phyloP scores from a whole-genome alignment of 2,113 vertebrate genomes.

The Eulemur rufifrons region DNA sequence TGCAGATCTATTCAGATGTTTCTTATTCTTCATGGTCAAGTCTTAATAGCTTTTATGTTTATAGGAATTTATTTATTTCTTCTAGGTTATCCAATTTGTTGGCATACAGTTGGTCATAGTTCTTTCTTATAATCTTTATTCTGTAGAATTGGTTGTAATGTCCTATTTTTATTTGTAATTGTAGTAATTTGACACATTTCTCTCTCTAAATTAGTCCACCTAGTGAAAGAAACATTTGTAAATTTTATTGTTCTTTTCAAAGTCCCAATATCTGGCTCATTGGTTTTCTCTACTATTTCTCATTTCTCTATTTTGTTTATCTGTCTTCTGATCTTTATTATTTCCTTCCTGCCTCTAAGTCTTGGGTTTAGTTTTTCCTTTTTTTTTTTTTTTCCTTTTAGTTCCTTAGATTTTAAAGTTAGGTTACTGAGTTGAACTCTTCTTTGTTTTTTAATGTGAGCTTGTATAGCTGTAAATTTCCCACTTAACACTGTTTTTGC shows the following conservation, averaged over 20 bases:
- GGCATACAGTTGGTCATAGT: neutral
- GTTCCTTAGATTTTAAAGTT: too few relatives aligned
- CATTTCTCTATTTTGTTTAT: neutral
- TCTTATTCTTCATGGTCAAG: neutral
- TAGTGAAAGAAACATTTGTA: too few relatives aligned
- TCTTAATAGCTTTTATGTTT: neutral
- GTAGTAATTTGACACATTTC: neutral
- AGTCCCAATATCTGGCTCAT: too few relatives aligned
- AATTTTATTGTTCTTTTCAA: too few relatives aligned
- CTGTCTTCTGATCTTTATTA: neutral
- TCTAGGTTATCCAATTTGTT: neutral
- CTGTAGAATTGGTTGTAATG: neutral
- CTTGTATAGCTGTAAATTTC: too few relatives aligned
- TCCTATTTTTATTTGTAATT: neutral
- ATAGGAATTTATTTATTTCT: neutral
- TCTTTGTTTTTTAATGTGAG: too few relatives aligned
- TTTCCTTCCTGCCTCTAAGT: neutral
- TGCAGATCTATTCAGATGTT: neutral
- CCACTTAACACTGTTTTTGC: too few relatives aligned
- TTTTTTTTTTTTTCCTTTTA: neutral
- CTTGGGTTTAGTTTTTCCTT: neutral
- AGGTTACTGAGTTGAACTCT: too few relatives aligned
- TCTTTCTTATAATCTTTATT: neutral
- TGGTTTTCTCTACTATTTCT: too few relatives aligned
- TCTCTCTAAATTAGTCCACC: neutral